These are phyloP conservation scores for Formica aserva DNA, from an alignment of 2,888 invertebrate genomes.

Conservation along the genomic window DNA sequence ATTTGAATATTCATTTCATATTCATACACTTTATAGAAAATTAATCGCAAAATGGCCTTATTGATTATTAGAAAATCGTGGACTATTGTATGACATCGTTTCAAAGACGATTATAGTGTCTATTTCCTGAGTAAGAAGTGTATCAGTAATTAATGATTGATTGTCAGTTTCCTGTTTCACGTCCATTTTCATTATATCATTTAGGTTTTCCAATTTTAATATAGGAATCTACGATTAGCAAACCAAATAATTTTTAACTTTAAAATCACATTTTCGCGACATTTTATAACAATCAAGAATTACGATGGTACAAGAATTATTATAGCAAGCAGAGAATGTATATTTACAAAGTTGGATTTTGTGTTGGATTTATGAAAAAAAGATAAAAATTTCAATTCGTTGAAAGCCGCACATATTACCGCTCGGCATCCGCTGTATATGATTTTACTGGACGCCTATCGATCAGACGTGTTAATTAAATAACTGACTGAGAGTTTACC, in stretches of 20 bases:
- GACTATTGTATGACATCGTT: constrained; percentile 38
- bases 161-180: constrained; percentile 37
- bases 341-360: constrained; percentile 9
- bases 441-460: constrained; percentile 57
- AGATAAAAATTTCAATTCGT: constrained; percentile 42
- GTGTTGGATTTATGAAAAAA: constrained; percentile 15
- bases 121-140: constrained; percentile 17
- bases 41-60: constrained; percentile 49
- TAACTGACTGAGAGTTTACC: constrained; percentile 79
- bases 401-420: constrained; percentile 46
- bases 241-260: not conserved
- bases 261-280: not conserved
- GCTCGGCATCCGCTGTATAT: constrained; percentile 48
- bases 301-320: constrained; percentile 9
- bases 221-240: not conserved
- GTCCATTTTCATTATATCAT: constrained; percentile 35
- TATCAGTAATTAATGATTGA: constrained; percentile 46
- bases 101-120: constrained; percentile 8
- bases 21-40: constrained; percentile 40
- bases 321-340: not conserved
- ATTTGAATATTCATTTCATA: constrained; percentile 51
- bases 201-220: not conserved
- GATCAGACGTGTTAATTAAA: constrained; percentile 78
- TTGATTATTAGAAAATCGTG: constrained; percentile 47
- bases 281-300: not conserved